Percentiles rank a stretch among this genome's conserved stretches.
Evolutionary conservation across 2,888 invertebrate species (phyloP).

Genomic region (Axea sp.): DNA sequence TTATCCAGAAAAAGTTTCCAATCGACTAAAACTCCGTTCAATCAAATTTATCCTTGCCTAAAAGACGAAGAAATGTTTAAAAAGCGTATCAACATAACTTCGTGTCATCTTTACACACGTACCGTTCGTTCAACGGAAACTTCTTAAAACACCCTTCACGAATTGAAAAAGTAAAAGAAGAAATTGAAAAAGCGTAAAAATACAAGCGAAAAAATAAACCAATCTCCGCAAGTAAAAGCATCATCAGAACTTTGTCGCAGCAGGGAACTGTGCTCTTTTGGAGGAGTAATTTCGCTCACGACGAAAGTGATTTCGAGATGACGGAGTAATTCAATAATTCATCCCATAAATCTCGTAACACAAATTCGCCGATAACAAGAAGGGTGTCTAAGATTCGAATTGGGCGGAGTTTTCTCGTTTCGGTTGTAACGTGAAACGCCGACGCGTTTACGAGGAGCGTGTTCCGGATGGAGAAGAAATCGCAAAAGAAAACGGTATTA

Average conservation of each 20-base stretch:
- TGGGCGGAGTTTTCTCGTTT: conserved; percentile 23
- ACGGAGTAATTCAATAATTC: conserved; percentile 54
- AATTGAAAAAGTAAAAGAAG: conserved; percentile 16
- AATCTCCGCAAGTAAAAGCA: conserved; percentile 16
- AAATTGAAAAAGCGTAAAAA: conserved; percentile 4
- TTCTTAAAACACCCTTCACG: conserved; percentile 11
- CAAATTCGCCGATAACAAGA: conserved; percentile 42
- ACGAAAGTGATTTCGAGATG: conserved; percentile 38
- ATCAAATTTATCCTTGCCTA: conserved; percentile 35
- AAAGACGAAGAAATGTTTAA: conserved; percentile 42
- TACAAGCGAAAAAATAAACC: conserved; percentile 7
- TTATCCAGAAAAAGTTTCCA: conserved; percentile 10
- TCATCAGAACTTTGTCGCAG: conserved; percentile 24
- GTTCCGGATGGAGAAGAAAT: conserved; percentile 40
- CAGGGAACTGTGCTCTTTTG: conserved; percentile 4
- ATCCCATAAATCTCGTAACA: conserved; percentile 43
- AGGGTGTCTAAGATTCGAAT: conserved; percentile 22
- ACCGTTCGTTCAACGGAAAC: conserved; percentile 15
- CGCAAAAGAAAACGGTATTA: conserved; percentile 45
- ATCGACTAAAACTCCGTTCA: conserved; percentile 47
- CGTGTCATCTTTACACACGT: conserved; percentile 39
- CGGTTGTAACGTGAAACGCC: conserved; percentile 4
- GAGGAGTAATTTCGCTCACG: conserved; percentile 13
- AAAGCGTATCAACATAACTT: conserved; percentile 44
- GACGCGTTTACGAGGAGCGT: conserved; percentile 21